Evolutionary conservation across 2,888 invertebrate genomes (phyloP), one percentile per base, ranked within the genome.

Genomic region (Zygothrica quintamaculata): DNA sequence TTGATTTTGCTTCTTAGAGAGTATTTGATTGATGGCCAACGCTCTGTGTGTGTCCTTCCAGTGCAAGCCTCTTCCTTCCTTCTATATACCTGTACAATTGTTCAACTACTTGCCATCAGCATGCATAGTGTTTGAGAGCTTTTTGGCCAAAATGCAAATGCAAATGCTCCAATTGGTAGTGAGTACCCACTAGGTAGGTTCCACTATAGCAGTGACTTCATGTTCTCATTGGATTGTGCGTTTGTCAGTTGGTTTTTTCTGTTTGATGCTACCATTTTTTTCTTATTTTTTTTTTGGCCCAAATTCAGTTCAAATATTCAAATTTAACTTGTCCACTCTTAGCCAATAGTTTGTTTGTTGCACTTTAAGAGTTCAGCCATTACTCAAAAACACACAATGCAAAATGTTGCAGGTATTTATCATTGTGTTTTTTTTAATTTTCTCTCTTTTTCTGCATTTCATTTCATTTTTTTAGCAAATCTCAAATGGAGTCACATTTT

Each of bases 401-500:
- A 36, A 55, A 77, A 66, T 65, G 48, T 69, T 61, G 40, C 68
- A 60, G 77, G 59, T 59, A 74, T 62, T 55, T 59, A 47, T 60
- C 65, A 65, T 50, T 18, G 25, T 43, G 55, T 58, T 40, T 37
- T 50, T 68, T 40, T 48, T 8, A 25, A 16, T 43, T 52, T 22
- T 22, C 22, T 18, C 42, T 22, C 15, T 50, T 13, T 22, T 31
- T 39, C 25, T n/a, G 25, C 39, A 2, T 39, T 39, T 13, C 13
- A n/a, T 18, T 39, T 70, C 59, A 59, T 51, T 52, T 59, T 39
- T 53, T 56, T 52, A 39, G 36, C 65, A 79, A 86, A 80, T 86
- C 79, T 79, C 74, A 84, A 80, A 86, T 80, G 87, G 77, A 86
- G 87, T 86, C 80, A 77, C 87, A 80, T 84, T 80, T 80, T 80